Evolutionary conservation across 2,113 vertebrate species (phyloP), one percentile per base, ranked within the genome.

Genomic region (Poeciliopsis occidentalis): DNA sequence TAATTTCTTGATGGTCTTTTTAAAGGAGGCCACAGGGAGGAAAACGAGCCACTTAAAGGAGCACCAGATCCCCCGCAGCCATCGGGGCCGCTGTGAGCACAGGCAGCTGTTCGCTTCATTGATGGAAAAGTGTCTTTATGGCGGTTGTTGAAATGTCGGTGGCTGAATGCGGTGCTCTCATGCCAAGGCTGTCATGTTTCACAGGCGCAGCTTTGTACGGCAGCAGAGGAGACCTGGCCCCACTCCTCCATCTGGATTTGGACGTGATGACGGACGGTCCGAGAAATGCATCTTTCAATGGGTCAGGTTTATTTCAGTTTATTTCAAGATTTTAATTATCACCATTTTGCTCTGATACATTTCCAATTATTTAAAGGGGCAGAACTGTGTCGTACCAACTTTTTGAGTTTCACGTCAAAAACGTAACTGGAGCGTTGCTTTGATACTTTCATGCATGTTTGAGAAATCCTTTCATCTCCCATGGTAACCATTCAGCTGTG

Each of bases 181-280:
- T 72, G 66, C 29, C 26, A 3, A 22, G 34, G 39, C 51, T 57
- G n/a, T 32, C 30, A 7, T 27, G 69, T 12, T 37, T 17, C 80
- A 90, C 84, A 89, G 80, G 78, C 39, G 12, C 65, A 81, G 76
- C 84, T 81, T 84, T 89, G 87, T 90, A 64, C 3, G 64, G 31
- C 30, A 37, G 79, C 78, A 71, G 69, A 71, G 75, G 76, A 81
- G 84, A 70, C 19, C 74, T 12, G 77, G 60, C 67, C 60, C 76
- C 60, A 69, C 69, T 83, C 41, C 41, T 19, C 57, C 75, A 64
- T 83, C 80, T 81, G 86, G 91, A 89, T 92, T 90, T 85, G 81
- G 32, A 89, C 64, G 88, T 89, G 89, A 83, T 80, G 87, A 92
- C 84, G 80, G 87, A 61, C 44, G 62, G 71, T 80, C 68, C 63